Percentiles rank a stretch among this genome's conserved stretches.
Conservation (phyloP, 2,888 invertebrate genomes). For the Itoplectis maculator region DNA sequence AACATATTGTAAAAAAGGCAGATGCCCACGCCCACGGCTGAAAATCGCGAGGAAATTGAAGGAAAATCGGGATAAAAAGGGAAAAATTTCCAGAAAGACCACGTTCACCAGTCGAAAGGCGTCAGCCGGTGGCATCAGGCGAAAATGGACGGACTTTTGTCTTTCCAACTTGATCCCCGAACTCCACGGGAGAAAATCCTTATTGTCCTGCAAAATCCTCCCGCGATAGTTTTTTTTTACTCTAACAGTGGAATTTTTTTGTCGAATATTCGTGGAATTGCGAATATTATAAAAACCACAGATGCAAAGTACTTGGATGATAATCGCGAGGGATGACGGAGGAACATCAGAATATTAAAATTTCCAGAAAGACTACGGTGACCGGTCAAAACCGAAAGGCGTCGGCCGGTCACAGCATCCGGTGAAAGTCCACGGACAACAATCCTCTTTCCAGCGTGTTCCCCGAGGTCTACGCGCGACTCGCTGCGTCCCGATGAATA, state of each 20-base stretch:
- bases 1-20: no score
- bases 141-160: conserved; percentile 35
- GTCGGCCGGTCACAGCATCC: conserved; percentile 26
- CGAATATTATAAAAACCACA: no score
- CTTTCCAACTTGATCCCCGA: conserved; percentile 29
- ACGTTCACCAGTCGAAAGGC: conserved; percentile 1
- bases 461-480: conserved; percentile 35
- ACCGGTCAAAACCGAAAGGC: conserved; percentile 31
- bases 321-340: background rate
- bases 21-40: no score
- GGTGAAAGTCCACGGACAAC: conserved; percentile 31
- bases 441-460: conserved; percentile 38
- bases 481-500: conserved; percentile 73
- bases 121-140: conserved; percentile 11
- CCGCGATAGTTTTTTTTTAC: no score
- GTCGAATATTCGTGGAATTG: no score
- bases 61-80: background rate
- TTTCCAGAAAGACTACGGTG: background rate
- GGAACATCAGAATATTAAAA: background rate
- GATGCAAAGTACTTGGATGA: no score
- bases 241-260: no score
- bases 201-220: no score
- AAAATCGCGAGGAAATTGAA: background rate
- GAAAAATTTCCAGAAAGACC: background rate
- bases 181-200: conserved; percentile 35